A percentile compares a stretch with the other conserved stretches of the same genome.
These are phyloP conservation scores for Ichneumon xanthorius DNA, from an alignment of 2,888 invertebrate genomes.

Conservation along the genomic window DNA sequence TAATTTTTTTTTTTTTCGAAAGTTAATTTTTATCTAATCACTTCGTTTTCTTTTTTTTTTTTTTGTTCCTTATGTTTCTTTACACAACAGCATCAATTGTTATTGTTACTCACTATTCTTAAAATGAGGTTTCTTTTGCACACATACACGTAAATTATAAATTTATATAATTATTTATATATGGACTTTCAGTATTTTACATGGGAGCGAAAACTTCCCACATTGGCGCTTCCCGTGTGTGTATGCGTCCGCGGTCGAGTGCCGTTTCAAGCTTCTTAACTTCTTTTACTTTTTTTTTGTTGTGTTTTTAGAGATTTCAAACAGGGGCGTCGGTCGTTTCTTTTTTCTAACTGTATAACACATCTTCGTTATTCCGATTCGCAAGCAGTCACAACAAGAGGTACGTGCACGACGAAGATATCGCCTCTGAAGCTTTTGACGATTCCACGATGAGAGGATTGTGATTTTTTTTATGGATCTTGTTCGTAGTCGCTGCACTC, in stretches of 20 bases:
- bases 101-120: conserved; percentile 75
- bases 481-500: conserved; percentile 44
- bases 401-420: conserved; percentile 18
- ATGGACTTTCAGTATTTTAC: conserved; percentile 82
- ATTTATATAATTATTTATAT: conserved; percentile 77
- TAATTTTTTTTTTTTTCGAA: conserved; percentile 61
- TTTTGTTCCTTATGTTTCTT: conserved; percentile 70
- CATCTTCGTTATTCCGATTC: conserved; percentile 40
- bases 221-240: conserved; percentile 62
- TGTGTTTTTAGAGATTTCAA: conserved; percentile 34
- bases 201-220: conserved; percentile 71
- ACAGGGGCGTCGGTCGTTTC: conserved; percentile 42
- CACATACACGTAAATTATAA: conserved; percentile 71
- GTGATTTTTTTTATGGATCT: conserved; percentile 13
- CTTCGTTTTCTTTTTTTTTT: conserved; percentile 54
- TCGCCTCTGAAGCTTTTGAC: conserved; percentile 14
- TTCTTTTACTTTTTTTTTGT: conserved; percentile 10
- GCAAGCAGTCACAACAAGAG: conserved; percentile 15
- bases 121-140: conserved; percentile 75
- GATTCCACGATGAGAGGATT: conserved; percentile 9
- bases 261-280: conserved; percentile 57
- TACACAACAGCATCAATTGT: conserved; percentile 75
- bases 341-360: conserved; percentile 37
- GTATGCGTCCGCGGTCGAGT: conserved; percentile 65
- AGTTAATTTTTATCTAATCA: conserved; percentile 66